Base-by-base conservation (phyloP, 2,888 invertebrate genomes). In the Acanthoscelides obtectus region DNA sequence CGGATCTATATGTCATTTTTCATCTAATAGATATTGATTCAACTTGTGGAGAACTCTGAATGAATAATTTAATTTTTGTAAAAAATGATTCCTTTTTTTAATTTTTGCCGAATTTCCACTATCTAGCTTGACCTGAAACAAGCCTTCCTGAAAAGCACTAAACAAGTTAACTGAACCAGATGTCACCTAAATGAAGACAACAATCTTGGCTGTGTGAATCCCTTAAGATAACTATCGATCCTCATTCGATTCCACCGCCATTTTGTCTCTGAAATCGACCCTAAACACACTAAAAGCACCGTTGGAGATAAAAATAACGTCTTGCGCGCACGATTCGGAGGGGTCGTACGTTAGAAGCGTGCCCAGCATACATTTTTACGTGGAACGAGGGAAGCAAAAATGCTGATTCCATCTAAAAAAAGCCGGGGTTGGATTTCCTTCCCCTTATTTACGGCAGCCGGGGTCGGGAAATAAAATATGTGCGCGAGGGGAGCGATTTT, bases 371-470 rank as follows among this genome's bases (percentile, higher is more conserved):
- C 72, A 73, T 74, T 71, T 74, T 74, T 70, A 70, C 70, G 69
- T 66, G 70, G 73, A 25, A 45, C 45, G 45, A 45, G 76, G 76
- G 73, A 71, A 68, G 73, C 72, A 75, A 76, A 76, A 75, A 76
- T 75, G 75, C 75, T 74, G 76, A 75, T 75, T 75, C 70, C 73
- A 74, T 71, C 70, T 73, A 72, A 76, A 76, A 76, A 76, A 76
- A 67, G 45, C 45, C 45, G 45, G 45, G 45, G 45, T 45, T 72
- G 71, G 64, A 45, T 45, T 45, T 45, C 12, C 45, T 45, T 45
- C 45, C 45, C 45, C 45, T 45, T 45, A 45, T 45, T 45, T 45
- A 45, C 45, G 45, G 12, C 45, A 45, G 8, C 45, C 6, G 45
- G 45, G 45, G 45, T 45, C 45, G 45, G 45, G 12, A 45, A 45